Evolutionary conservation across 2,113 vertebrate genomes (phyloP), one percentile per base, ranked within the genome.

Genomic region (Odontesthes bonariensis): DNA sequence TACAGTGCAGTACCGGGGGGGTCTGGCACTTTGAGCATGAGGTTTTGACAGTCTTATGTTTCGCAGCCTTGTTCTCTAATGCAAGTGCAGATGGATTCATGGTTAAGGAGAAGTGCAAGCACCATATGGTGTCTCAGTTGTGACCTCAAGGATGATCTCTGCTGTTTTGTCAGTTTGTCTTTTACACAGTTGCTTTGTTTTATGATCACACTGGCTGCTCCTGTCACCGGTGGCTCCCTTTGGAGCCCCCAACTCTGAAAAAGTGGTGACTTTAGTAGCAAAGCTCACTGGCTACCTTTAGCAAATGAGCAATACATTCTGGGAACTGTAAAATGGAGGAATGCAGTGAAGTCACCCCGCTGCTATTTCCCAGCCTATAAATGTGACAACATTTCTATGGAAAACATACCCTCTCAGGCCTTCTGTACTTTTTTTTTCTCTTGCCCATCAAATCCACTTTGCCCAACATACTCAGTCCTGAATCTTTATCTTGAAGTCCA

Each of bases 311-410:
- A 65, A 62, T 83, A 74, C 69, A 77, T 87, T 90, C 72, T 78
- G 74, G 84, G 85, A 91, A 88, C 86, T 75, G 80, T 88, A 89
- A 92, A 91, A 82, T 27, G 44, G 67, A 81, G 86, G 90, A 92
- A 92, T 90, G 87, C 56, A 70, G 69, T 92, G 91, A 92, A 87
- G 88, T 93, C 90, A 94, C 82, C 76, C 61, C 42, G 69, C 32
- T 91, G 89, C 88, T 90, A 92, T 91, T 91, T 92, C 87, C 83
- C 84, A 88, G 89, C 77, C 87, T 82, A 91, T 93, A 92, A 93
- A 94, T 83, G 90, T 93, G 91, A 93, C 93, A 91, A 79, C 66
- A 79, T 85, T 86, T 85, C 76, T 76, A 88, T 87, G 73, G 88
- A 89, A 92, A 92, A 86, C 91, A 81, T 91, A 86, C 81, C 32